Conservation (phyloP, 1,140 invertebrate species). For the Drosophila micromelanica region DNA sequence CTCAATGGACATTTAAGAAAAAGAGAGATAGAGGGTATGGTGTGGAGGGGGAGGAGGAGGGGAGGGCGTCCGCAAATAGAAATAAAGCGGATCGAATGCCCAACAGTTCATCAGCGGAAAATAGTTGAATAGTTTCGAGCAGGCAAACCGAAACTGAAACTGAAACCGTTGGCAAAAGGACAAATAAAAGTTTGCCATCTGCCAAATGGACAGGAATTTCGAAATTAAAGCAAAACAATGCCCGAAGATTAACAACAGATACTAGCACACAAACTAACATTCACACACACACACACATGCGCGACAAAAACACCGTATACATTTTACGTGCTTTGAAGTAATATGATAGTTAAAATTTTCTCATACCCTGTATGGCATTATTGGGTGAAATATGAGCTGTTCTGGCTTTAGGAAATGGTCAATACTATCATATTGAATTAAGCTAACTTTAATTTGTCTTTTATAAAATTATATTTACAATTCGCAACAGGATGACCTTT, state of each 20-base stretch:
- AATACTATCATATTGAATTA: not conserved
- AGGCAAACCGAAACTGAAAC: conserved; percentile 44
- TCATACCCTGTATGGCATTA: conserved; percentile 12
- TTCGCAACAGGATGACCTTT: not conserved
- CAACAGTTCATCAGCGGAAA: conserved; percentile 67
- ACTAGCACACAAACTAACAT: conserved; percentile 38
- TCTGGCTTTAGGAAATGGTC: not conserved
- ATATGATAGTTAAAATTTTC: conserved; percentile 26
- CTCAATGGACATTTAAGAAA: conserved; percentile 29
- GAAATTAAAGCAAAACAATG: conserved; percentile 83
- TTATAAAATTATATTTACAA: not conserved
- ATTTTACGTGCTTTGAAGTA: conserved; percentile 31
- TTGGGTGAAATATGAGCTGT: not conserved
- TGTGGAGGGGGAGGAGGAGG: not conserved
- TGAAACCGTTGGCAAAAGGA: conserved; percentile 46
- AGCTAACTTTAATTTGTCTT: not conserved
- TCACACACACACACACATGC: conserved; percentile 13
- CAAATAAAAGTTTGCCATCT: conserved; percentile 69
- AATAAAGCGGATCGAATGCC: conserved; percentile 17
- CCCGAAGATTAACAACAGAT: conserved; percentile 75
- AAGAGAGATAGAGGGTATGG: not conserved
- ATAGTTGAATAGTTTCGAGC: conserved; percentile 60
- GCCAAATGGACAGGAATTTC: conserved; percentile 81
- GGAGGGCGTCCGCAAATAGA: conserved; percentile 28
- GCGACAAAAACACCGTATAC: conserved; percentile 57